phyloP scores from a whole-genome alignment of 2,888 invertebrate species.

The Stenolophus ochropezus region DNA sequence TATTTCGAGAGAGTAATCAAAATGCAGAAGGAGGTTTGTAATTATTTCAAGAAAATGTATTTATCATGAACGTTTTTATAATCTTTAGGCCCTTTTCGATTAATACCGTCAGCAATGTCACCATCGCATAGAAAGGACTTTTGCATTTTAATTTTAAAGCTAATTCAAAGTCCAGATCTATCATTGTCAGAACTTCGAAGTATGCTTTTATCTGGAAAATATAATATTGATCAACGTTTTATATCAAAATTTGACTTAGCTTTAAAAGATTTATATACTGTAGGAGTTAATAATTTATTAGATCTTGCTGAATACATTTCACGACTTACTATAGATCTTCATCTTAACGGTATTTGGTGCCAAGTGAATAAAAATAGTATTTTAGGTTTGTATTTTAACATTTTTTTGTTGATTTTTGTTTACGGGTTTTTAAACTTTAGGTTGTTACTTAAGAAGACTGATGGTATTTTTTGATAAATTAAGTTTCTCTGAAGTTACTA shows the following conservation, averaged over 20 bases:
- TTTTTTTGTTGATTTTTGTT: constrained; percentile 61
- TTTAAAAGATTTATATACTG: constrained; percentile 76
- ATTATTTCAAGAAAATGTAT: constrained; percentile 10
- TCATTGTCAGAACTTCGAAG: constrained; percentile 81
- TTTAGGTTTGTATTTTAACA: constrained; percentile 74
- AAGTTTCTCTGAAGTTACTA: constrained; percentile 87
- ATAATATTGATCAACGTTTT: constrained; percentile 76
- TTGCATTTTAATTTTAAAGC: constrained; percentile 85
- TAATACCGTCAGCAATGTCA: constrained; percentile 73
- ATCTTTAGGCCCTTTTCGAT: constrained; percentile 73
- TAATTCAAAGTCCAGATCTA: constrained; percentile 89
- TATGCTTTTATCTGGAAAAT: constrained; percentile 79
- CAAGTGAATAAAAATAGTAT: constrained; percentile 80
- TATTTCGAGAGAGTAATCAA: constrained; percentile 76
- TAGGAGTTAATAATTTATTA: constrained; percentile 72
- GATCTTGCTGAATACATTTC: constrained; percentile 59
- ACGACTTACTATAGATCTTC: constrained; percentile 50
- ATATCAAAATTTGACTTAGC: constrained; percentile 78
- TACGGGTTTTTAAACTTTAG: constrained; percentile 72
- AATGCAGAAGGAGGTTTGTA: constrained; percentile 12
- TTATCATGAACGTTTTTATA: neutral
- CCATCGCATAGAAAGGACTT: constrained; percentile 84
- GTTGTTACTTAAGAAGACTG: constrained; percentile 88
- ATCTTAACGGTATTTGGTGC: constrained; percentile 55
- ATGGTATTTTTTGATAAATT: constrained; percentile 88